These are phyloP conservation scores for Aurelia sp. DNA, from an alignment of 30 jellyfish, hydroid and myxozoan genomes.

Conservation along the genomic window DNA sequence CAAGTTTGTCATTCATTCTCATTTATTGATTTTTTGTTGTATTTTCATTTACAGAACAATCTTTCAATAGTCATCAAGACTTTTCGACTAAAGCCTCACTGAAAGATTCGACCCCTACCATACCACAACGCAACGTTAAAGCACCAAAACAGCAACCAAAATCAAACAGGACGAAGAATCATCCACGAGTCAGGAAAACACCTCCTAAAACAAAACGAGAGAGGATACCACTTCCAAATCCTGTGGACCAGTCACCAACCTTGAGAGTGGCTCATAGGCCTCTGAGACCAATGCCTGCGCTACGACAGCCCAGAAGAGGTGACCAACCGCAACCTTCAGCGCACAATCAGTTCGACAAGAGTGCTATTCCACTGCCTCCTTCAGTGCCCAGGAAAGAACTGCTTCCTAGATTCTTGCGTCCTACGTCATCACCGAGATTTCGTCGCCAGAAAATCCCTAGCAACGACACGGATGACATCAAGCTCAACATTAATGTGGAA, in stretches of 20 bases:
- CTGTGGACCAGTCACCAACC: not conserved
- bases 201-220: not conserved
- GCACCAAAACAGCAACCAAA: no score
- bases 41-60: no score
- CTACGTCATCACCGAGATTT: not conserved
- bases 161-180: no score
- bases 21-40: no score
- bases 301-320: not conserved
- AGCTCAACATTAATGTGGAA: conserved; percentile 40
- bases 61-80: not conserved
- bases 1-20: no score
- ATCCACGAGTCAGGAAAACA: not conserved
- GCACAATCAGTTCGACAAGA: not conserved
- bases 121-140: no score
- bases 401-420: no score
- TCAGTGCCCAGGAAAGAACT: no score
- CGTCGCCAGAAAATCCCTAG: conserved; percentile 50
- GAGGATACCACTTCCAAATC: not conserved
- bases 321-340: not conserved
- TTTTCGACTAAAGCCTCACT: no score
- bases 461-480: conserved; percentile 57
- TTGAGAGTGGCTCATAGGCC: not conserved
- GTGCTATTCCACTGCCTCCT: not conserved
- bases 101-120: no score
- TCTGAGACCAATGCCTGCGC: not conserved